Percentiles rank a stretch among this genome's conserved stretches.
These are phyloP conservation scores for Melanostigma gelatinosum DNA, from an alignment of 2,113 vertebrate species.

Conservation along the genomic window DNA sequence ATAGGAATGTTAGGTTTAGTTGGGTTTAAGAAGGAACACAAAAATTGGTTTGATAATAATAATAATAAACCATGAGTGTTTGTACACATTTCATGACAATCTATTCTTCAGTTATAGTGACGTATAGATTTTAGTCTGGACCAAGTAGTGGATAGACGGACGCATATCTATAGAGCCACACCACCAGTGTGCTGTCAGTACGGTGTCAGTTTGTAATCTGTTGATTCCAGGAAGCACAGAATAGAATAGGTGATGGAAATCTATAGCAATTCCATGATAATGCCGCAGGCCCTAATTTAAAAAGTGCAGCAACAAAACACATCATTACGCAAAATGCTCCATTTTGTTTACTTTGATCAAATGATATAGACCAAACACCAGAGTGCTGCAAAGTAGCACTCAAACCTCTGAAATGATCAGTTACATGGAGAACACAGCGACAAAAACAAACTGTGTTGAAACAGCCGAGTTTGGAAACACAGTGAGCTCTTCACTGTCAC, in stretches of 20 bases:
- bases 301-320: not conserved
- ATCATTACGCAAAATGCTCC: not conserved
- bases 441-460: constrained; percentile 1
- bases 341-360: constrained; percentile 21
- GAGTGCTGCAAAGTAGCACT: not conserved
- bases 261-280: not conserved
- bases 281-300: not conserved
- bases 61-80: not conserved
- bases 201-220: not conserved
- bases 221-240: not conserved
- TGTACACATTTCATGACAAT: not conserved
- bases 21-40: too few relatives aligned
- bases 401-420: not conserved
- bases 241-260: not conserved
- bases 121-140: not conserved
- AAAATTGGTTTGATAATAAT: too few relatives aligned
- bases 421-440: not conserved
- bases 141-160: not conserved
- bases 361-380: not conserved
- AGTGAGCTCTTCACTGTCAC: constrained; percentile 23
- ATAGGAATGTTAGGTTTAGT: not conserved
- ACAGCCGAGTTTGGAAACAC: constrained; percentile 18
- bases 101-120: too few relatives aligned
- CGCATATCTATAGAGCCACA: not conserved
- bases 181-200: not conserved